Percentiles rank a stretch among this genome's conserved stretches.
Conservation (phyloP, 2,797 vertebrate species). For the Mus caroli region DNA sequence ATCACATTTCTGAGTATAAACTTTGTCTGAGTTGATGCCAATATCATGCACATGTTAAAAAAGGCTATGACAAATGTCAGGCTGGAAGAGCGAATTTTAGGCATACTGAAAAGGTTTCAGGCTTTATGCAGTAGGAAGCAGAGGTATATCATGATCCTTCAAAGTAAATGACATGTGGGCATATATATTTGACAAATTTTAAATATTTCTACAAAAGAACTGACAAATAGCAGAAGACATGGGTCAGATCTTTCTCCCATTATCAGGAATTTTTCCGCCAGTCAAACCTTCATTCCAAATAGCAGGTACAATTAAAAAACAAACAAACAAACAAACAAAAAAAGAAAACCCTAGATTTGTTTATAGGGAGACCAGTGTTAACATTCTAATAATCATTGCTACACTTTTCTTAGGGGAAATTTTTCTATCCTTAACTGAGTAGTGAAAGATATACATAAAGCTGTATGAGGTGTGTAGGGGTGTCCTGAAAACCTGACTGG, state of each 20-base stretch:
- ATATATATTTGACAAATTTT: slow-evolving; percentile 22
- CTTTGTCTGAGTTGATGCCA: slow-evolving; percentile 51
- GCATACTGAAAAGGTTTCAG: neutral
- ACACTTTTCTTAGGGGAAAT: slow-evolving; percentile 31
- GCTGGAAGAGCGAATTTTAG: slow-evolving; percentile 42
- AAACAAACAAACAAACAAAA: neutral
- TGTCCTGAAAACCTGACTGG: neutral
- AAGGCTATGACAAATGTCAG: slow-evolving; percentile 20
- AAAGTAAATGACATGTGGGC: slow-evolving; percentile 30
- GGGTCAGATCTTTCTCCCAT: neutral
- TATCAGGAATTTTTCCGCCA: neutral
- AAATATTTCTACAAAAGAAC: slow-evolving; percentile 11
- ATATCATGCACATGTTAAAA: neutral
- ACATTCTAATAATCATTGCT: slow-evolving; percentile 14
- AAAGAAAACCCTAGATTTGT: neutral
- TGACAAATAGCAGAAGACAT: neutral
- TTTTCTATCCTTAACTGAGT: slow-evolving; percentile 35
- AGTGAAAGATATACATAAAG: neutral
- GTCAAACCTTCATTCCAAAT: neutral
- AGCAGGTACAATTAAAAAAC: neutral
- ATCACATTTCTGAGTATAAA: slow-evolving; percentile 59
- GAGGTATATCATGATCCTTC: neutral
- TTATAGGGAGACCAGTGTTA: neutral
- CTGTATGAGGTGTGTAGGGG: neutral
- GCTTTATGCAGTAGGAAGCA: slow-evolving; percentile 11